Evolutionary conservation across 1,140 invertebrate genomes (phyloP).

Genomic region (Calephelis nemesis): DNA sequence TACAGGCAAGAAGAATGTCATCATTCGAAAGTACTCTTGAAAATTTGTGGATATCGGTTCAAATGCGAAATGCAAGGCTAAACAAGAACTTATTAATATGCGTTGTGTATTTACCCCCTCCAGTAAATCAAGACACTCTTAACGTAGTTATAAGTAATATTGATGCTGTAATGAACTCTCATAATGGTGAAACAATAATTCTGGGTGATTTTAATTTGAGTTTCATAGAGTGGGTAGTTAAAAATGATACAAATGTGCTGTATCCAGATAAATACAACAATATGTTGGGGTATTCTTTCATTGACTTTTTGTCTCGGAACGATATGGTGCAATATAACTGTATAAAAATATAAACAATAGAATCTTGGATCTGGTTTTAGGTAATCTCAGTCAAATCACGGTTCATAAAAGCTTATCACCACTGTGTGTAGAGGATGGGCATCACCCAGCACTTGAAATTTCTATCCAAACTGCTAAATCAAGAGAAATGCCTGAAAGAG

Average conservation of each 20-base stretch:
- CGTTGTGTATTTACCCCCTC: conserved; percentile 23
- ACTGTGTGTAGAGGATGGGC: conserved; percentile 26
- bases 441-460: conserved; percentile 29
- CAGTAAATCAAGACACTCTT: conserved; percentile 4
- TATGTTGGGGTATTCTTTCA: conserved; percentile 23
- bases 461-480: background rate
- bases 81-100: conserved; percentile 20
- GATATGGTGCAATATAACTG: conserved; percentile 25
- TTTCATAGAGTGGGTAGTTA: conserved; percentile 23
- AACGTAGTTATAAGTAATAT: conserved; percentile 9
- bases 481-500: background rate
- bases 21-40: conserved; percentile 27
- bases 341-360: conserved; percentile 28
- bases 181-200: conserved; percentile 21
- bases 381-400: conserved; percentile 9
- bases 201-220: conserved; percentile 28
- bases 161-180: conserved; percentile 18
- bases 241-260: background rate
- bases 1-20: conserved; percentile 19
- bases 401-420: conserved; percentile 22
- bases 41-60: conserved; percentile 30
- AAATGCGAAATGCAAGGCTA: background rate
- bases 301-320: conserved; percentile 31
- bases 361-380: conserved; percentile 25
- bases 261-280: conserved; percentile 24